These are phyloP conservation scores for Euclidia mi DNA, from an alignment of 2,888 invertebrate genomes.

Conservation along the genomic window DNA sequence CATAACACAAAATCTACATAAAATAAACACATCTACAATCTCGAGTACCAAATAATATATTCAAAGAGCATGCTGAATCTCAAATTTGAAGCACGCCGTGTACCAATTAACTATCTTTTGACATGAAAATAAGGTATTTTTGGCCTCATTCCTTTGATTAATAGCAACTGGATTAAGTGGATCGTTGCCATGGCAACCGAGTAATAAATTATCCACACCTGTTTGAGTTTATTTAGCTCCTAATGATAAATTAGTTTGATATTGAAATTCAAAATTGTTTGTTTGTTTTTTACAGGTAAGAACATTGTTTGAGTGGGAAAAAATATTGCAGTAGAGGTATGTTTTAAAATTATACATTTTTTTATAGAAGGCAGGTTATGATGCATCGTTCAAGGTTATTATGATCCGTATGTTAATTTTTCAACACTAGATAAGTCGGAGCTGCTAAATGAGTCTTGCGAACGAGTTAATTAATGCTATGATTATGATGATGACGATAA, in stretches of 20 bases:
- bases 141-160: conserved; percentile 14
- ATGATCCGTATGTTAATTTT: too few relatives aligned
- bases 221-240: conserved; percentile 20
- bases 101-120: conserved; percentile 10
- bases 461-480: too few relatives aligned
- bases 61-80: conserved; percentile 1
- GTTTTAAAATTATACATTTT: not conserved
- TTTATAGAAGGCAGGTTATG: too few relatives aligned
- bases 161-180: conserved; percentile 19
- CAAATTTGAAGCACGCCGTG: not conserved
- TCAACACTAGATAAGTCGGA: too few relatives aligned
- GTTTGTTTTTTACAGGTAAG: conserved; percentile 54
- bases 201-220: conserved; percentile 41
- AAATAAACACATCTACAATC: not conserved
- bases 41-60: conserved; percentile 10
- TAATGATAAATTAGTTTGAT: conserved; percentile 22
- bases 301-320: not conserved
- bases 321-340: not conserved
- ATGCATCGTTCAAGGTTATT: too few relatives aligned
- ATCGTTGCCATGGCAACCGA: conserved; percentile 23
- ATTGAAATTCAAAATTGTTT: conserved; percentile 23
- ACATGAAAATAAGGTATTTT: conserved; percentile 8
- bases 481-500: too few relatives aligned
- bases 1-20: not conserved
- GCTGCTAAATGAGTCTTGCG: too few relatives aligned